Evolutionary conservation across 1,140 invertebrate species (phyloP).

Genomic region (Steinernema khuongi): DNA sequence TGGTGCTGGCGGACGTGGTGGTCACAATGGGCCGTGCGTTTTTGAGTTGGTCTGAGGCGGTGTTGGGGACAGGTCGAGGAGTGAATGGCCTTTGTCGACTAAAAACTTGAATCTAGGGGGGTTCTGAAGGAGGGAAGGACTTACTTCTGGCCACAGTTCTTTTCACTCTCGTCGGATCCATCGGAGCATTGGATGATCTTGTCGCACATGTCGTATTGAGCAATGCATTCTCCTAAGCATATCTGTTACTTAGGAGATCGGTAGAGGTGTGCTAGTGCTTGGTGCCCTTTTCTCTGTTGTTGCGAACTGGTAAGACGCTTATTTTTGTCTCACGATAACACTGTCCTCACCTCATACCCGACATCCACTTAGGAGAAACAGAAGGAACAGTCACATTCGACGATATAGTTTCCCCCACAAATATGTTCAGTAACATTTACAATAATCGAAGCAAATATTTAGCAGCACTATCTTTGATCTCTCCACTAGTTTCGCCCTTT

Average conservation of each 20-base stretch:
- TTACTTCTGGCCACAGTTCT: conserved; percentile 27
- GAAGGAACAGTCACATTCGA: too few relatives aligned
- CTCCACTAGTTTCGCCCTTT: too few relatives aligned
- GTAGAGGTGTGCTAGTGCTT: too few relatives aligned
- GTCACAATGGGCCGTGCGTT: neutral
- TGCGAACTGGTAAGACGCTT: too few relatives aligned
- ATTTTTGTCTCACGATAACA: too few relatives aligned
- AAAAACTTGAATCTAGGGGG: neutral
- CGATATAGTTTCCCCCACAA: too few relatives aligned
- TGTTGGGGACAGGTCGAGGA: neutral
- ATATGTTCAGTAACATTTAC: too few relatives aligned
- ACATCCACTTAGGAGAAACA: too few relatives aligned
- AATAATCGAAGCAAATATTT: too few relatives aligned
- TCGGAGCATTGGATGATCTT: conserved; percentile 86
- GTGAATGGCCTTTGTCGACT: neutral
- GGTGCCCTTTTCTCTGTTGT: too few relatives aligned
- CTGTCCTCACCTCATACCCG: too few relatives aligned
- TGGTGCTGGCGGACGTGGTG: neutral
- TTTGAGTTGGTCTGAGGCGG: conserved; percentile 6
- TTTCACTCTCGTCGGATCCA: conserved; percentile 76
- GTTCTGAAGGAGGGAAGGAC: neutral
- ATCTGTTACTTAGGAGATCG: neutral
- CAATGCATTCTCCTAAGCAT: conserved; percentile 74
- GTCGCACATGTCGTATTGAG: conserved; percentile 89
- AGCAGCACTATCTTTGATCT: too few relatives aligned